A percentile compares a stretch with the other conserved stretches of the same genome.
Conservation (phyloP, 2,888 invertebrate species). For the Tachina fera region DNA sequence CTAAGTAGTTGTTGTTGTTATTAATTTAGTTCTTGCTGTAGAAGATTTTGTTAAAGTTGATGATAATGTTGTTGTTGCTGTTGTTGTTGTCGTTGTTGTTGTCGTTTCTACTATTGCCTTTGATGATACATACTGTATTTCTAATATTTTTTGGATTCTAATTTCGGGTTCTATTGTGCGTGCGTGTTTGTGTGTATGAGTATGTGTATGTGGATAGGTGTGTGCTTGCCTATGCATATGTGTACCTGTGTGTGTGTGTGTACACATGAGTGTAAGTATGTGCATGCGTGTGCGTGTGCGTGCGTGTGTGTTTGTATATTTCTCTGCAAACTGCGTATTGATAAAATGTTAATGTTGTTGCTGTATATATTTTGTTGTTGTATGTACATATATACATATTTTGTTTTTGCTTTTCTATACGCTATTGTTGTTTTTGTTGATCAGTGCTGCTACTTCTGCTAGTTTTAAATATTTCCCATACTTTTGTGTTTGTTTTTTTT, state of each 20-base stretch:
- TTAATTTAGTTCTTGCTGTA: constrained; percentile 37
- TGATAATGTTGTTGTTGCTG: constrained; percentile 19
- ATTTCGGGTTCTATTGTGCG: constrained; percentile 67
- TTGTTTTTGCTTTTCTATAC: constrained; percentile 57
- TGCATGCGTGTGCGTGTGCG: constrained; percentile 15
- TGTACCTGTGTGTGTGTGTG: constrained; percentile 47
- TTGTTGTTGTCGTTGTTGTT: constrained; percentile 44
- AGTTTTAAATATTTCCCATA: constrained; percentile 66
- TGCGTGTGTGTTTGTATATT: constrained; percentile 7
- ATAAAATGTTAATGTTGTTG: constrained; percentile 65
- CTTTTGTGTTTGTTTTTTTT: constrained; percentile 68
- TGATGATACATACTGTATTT: constrained; percentile 54
- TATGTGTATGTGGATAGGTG: constrained; percentile 22
- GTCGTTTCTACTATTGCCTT: constrained; percentile 70
- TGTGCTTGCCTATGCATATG: constrained; percentile 1
- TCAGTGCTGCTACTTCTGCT: constrained; percentile 51
- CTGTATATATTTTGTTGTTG: constrained; percentile 6
- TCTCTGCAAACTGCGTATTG: constrained; percentile 70
- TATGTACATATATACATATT: constrained; percentile 20
- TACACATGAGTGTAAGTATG: not conserved
- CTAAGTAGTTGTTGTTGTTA: constrained; percentile 22
- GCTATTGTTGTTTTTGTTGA: constrained; percentile 63
- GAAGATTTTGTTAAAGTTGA: constrained; percentile 59
- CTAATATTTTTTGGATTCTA: constrained; percentile 65
- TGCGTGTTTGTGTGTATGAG: constrained; percentile 40